Conservation (phyloP, 2,888 invertebrate genomes). For the Cheilosia vulpina region DNA sequence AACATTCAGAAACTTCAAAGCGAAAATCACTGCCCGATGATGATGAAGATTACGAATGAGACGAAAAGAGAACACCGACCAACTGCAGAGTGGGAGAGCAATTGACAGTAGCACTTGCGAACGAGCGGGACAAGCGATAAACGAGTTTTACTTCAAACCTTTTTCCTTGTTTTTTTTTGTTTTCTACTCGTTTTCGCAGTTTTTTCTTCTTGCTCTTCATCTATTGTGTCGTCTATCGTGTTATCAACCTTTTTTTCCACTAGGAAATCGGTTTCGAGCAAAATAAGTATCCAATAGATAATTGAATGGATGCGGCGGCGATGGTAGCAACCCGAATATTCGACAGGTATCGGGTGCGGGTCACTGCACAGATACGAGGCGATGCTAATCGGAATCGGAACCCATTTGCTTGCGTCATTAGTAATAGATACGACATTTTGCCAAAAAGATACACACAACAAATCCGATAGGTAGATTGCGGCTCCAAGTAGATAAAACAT, state of each 20-base stretch:
- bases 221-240: conserved; percentile 43
- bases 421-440: conserved; percentile 56
- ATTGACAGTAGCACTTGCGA: conserved; percentile 28
- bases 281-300: conserved; percentile 46
- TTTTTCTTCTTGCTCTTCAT: conserved; percentile 15
- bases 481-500: conserved; percentile 7
- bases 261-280: conserved; percentile 31
- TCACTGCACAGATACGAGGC: conserved; percentile 31
- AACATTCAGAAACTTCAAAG: conserved; percentile 72
- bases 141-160: conserved; percentile 69
- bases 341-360: conserved; percentile 39
- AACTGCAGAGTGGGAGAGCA: conserved; percentile 31
- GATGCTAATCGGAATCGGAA: conserved; percentile 49
- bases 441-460: conserved; percentile 36
- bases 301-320: background rate
- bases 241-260: conserved; percentile 55
- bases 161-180: conserved; percentile 65
- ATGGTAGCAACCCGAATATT: background rate
- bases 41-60: conserved; percentile 47
- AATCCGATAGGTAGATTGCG: conserved; percentile 49
- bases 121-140: conserved; percentile 50
- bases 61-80: conserved; percentile 13
- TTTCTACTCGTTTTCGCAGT: conserved; percentile 47
- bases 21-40: conserved; percentile 60
- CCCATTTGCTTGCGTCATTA: conserved; percentile 62